These are phyloP conservation scores for Rhegmatorhina hoffmannsi DNA, from an alignment of 2,113 vertebrate species.

Conservation along the genomic window DNA sequence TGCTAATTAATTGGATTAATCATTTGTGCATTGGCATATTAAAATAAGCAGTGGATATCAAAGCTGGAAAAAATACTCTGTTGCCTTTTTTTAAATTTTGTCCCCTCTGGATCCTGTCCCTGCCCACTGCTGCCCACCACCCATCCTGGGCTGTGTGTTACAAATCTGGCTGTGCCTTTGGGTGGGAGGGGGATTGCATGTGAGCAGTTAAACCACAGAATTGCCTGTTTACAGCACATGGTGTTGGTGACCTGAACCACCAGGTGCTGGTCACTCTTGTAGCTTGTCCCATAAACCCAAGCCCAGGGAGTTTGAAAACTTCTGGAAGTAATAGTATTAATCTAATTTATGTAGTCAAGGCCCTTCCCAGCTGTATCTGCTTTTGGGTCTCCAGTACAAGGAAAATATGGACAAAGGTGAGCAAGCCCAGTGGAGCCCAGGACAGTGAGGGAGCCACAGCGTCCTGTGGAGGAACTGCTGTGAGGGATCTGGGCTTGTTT, in stretches of 20 bases:
- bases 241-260: neutral
- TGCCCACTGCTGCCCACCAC: fast-evolving
- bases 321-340: neutral
- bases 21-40: neutral
- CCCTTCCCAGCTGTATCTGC: neutral
- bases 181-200: neutral
- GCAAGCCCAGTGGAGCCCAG: neutral
- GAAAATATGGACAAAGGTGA: neutral
- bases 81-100: neutral
- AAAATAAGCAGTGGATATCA: neutral
- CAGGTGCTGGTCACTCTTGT: neutral
- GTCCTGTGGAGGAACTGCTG: neutral
- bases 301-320: neutral
- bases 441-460: neutral
- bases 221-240: neutral
- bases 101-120: neutral
- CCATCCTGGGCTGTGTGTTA: neutral
- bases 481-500: neutral
- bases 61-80: neutral
- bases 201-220: neutral
- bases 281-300: neutral
- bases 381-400: neutral
- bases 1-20: slow-evolving; percentile 13
- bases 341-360: neutral
- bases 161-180: neutral